Conservation (phyloP, 2,113 vertebrate species). For the Mesoclemmys tuberculata region DNA sequence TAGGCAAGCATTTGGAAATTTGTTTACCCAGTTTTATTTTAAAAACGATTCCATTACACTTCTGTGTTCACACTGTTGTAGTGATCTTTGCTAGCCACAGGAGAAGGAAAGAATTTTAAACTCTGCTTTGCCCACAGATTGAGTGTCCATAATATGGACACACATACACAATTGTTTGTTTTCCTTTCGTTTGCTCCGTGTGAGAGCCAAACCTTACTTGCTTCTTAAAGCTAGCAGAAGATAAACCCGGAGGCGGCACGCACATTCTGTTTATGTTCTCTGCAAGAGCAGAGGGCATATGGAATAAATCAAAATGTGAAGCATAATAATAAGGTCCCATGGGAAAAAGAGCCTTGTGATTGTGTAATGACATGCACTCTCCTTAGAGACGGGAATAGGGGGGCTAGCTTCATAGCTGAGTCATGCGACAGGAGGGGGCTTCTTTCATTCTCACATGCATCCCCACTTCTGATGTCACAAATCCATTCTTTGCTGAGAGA, state of each 20-base stretch:
- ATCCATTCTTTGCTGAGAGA: slow-evolving; percentile 68
- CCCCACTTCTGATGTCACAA: slow-evolving; percentile 77
- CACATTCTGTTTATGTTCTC: slow-evolving; percentile 65
- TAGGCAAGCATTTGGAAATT: slow-evolving; percentile 12
- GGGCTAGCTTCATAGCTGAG: slow-evolving; percentile 51
- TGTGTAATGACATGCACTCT: slow-evolving; percentile 62
- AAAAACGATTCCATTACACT: background rate
- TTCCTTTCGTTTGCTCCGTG: background rate
- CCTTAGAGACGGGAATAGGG: slow-evolving; percentile 44
- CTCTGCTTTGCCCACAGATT: background rate
- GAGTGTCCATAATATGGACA: background rate
- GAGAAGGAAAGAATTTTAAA: background rate
- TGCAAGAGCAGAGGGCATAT: slow-evolving; percentile 72
- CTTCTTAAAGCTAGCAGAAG: slow-evolving; percentile 69
- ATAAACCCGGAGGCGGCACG: slow-evolving; percentile 67
- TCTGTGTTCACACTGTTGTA: background rate
- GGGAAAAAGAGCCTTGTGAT: slow-evolving; percentile 73
- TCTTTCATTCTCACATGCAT: slow-evolving; percentile 62
- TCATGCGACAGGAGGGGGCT: slow-evolving; percentile 67
- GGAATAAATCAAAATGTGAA: slow-evolving; percentile 77
- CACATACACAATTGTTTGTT: background rate
- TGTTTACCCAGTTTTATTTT: slow-evolving; percentile 9
- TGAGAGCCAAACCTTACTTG: slow-evolving; percentile 25
- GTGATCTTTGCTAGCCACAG: background rate
- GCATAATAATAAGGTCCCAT: slow-evolving; percentile 59